phyloP scores from a whole-genome alignment of 37 sponge, comb jelly and placozoan genomes.

The Geodia barretti region DNA sequence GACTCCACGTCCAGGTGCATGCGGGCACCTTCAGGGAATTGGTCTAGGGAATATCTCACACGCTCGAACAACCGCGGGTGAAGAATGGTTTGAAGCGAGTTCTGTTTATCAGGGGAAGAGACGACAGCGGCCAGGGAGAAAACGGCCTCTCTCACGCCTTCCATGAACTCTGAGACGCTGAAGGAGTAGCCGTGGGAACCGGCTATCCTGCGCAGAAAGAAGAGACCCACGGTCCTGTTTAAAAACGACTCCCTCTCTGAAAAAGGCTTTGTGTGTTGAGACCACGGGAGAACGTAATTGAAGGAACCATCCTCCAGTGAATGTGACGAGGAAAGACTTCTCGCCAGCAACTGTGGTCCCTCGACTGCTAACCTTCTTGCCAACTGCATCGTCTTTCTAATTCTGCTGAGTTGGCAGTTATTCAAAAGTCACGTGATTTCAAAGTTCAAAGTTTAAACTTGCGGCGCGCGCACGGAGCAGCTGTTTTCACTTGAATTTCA shows the following conservation, averaged over 20 bases:
- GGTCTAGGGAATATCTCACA: conserved; percentile 5
- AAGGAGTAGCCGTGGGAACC: conserved; percentile 10
- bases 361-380: too few species aligned
- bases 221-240: conserved; percentile 34
- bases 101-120: neutral
- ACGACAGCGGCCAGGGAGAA: conserved; percentile 5
- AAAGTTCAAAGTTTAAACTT: neutral
- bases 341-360: too few species aligned
- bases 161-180: conserved; percentile 18
- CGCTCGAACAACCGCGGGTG: conserved; percentile 24
- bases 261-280: neutral
- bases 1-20: conserved; percentile 40
- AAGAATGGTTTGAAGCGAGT: conserved; percentile 8
- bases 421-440: too few species aligned
- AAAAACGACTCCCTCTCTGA: conserved; percentile 4
- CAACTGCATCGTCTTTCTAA: too few species aligned
- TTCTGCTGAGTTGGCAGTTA: too few species aligned
- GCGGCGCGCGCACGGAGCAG: neutral
- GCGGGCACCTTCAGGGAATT: conserved; percentile 1
- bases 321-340: too few species aligned
- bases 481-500: neutral
- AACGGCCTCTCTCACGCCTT: conserved; percentile 35
- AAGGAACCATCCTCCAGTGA: neutral
- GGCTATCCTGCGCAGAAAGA: conserved; percentile 23
- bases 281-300: conserved; percentile 54